A percentile compares a stretch with the other conserved stretches of the same genome.
Conservation (phyloP, 2,888 invertebrate species). For the Hypomecis punctinalis region DNA sequence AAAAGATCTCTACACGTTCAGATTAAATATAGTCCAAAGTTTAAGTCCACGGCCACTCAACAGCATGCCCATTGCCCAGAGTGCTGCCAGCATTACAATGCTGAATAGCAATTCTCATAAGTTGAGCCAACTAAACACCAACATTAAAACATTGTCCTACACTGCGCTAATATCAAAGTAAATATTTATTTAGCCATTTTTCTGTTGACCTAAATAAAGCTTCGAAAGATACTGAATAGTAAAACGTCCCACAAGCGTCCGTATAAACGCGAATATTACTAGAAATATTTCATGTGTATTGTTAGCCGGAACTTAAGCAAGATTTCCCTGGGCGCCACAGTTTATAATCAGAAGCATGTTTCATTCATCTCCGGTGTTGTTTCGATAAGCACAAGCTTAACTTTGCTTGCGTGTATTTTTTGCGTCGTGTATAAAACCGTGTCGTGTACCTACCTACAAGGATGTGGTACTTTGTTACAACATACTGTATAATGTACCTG, state of each 20-base stretch:
- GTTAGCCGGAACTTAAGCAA: conserved; percentile 68
- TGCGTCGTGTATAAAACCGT: not conserved
- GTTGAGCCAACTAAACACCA: no score
- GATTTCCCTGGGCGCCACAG: conserved; percentile 71
- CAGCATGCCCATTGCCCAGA: no score
- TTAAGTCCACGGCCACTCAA: no score
- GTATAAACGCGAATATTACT: conserved; percentile 65
- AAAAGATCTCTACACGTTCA: no score
- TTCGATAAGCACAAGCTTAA: conserved; percentile 48
- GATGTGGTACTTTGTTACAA: no score
- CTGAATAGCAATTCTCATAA: no score
- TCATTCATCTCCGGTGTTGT: conserved; percentile 62
- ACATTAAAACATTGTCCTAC: no score
- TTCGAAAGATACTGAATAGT: conserved; percentile 57
- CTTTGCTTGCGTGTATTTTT: conserved; percentile 8
- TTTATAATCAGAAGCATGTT: conserved; percentile 74
- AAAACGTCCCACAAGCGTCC: conserved; percentile 56
- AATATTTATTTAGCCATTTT: not conserved
- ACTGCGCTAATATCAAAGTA: no score
- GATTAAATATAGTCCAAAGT: no score
- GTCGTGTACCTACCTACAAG: not conserved
- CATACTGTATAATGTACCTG: no score
- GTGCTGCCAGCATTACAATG: no score
- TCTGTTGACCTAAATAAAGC: conserved; percentile 12
- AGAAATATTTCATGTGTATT: conserved; percentile 68